Conservation (phyloP, 2,113 vertebrate species). For the Noturus placidus region DNA sequence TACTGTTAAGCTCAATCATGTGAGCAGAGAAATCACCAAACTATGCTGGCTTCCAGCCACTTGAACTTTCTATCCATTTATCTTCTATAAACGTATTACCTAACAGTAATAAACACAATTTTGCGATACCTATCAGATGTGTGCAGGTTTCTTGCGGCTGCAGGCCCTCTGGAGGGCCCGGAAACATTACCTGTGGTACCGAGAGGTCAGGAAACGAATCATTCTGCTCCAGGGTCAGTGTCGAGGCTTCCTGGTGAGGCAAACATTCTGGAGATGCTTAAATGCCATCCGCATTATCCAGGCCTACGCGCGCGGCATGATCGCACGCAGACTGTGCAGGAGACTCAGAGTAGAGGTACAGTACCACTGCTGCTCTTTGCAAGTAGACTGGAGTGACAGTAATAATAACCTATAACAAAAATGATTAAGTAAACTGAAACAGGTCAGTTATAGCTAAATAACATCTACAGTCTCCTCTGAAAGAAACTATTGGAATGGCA, state of each 20-base stretch:
- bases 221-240: conserved; percentile 85
- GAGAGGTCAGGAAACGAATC: conserved; percentile 81
- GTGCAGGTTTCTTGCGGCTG: conserved; percentile 88
- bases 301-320: conserved; percentile 88
- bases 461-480: no score
- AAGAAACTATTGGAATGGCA: no score
- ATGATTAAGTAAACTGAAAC: not conserved
- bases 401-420: not conserved
- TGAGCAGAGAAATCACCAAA: not conserved
- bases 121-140: conserved; percentile 76
- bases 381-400: not conserved
- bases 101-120: not conserved
- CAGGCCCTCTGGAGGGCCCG: conserved; percentile 90
- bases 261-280: conserved; percentile 88
- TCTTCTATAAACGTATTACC: not conserved
- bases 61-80: not conserved
- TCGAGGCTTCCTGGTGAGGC: conserved; percentile 84
- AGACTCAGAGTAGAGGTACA: conserved; percentile 85
- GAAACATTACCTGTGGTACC: conserved; percentile 85
- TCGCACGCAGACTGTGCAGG: conserved; percentile 85
- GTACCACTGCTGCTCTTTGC: not conserved
- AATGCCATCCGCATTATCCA: conserved; percentile 91
- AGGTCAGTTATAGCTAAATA: not conserved
- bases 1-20: not conserved
- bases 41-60: conserved; percentile 1